phyloP scores from a whole-genome alignment of 1,140 invertebrate genomes.

The Solenopsis fugax region DNA sequence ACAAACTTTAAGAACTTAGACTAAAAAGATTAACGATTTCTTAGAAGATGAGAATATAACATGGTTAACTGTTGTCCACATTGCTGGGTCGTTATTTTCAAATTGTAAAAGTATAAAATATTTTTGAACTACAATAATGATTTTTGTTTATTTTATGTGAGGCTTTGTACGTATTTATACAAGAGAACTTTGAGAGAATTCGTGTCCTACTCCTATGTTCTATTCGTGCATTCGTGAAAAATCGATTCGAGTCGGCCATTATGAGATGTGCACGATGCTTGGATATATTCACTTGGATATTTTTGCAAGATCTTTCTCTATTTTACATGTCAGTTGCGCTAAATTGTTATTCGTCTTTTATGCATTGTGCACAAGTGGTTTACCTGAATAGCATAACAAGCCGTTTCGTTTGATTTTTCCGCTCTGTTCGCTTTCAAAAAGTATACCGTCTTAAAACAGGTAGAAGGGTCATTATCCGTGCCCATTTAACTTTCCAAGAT shows the following conservation, averaged over 20 bases:
- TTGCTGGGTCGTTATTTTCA: neutral
- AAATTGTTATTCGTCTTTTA: constrained; percentile 84
- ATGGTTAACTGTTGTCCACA: neutral
- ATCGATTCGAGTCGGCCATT: constrained; percentile 32
- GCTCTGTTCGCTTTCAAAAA: constrained; percentile 72
- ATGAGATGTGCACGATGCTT: constrained; percentile 28
- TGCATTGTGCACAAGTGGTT: constrained; percentile 77
- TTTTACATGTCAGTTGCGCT: constrained; percentile 83
- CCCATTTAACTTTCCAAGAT: constrained; percentile 82
- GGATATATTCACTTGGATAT: constrained; percentile 75
- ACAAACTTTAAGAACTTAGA: neutral
- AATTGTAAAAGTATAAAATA: neutral
- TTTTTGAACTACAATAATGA: no score
- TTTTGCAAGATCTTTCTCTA: constrained; percentile 85
- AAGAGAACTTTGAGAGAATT: neutral
- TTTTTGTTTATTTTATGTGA: no score
- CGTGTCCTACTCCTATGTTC: neutral
- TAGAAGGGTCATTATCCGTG: constrained; percentile 74
- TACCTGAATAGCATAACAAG: constrained; percentile 63
- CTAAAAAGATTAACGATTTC: neutral
- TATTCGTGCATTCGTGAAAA: neutral
- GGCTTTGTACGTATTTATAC: neutral
- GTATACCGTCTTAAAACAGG: constrained; percentile 68
- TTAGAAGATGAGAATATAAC: neutral
- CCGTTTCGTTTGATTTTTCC: constrained; percentile 79